These are phyloP conservation scores for Watsonalla cultraria DNA, from an alignment of 2,888 invertebrate genomes.

Conservation along the genomic window DNA sequence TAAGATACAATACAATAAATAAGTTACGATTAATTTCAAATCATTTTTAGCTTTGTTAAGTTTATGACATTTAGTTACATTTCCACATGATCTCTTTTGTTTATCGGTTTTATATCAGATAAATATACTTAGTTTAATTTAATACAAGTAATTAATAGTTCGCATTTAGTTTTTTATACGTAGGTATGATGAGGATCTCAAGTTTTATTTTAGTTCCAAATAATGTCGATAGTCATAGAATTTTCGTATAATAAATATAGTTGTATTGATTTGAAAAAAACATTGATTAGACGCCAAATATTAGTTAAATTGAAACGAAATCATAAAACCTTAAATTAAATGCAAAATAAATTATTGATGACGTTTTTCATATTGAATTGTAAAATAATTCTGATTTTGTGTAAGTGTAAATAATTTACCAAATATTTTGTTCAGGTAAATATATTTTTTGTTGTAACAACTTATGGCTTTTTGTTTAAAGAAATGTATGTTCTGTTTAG, in stretches of 20 bases:
- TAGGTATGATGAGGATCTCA: conserved; percentile 58
- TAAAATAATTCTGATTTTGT: conserved; percentile 33
- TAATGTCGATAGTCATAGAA: conserved; percentile 66
- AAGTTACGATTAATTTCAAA: conserved; percentile 15
- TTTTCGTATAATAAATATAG: conserved; percentile 26
- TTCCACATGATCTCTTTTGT: conserved; percentile 75
- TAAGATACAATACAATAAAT: conserved; percentile 3
- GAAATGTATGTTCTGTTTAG: conserved; percentile 43
- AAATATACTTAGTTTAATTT: conserved; percentile 63
- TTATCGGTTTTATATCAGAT: conserved; percentile 61
- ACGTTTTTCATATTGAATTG: conserved; percentile 28
- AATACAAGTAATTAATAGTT: conserved; percentile 38
- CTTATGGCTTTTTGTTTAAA: conserved; percentile 31
- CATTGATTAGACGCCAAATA: conserved; percentile 69
- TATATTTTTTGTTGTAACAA: conserved; percentile 43
- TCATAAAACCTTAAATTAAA: conserved; percentile 20
- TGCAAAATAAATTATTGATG: conserved; percentile 10
- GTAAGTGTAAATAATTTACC: conserved; percentile 39
- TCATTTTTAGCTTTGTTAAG: conserved; percentile 61
- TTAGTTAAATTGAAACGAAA: conserved; percentile 59
- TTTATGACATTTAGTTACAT: conserved; percentile 59
- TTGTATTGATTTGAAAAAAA: conserved; percentile 42
- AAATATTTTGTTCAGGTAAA: conserved; percentile 21
- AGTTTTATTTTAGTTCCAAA: conserved; percentile 71
- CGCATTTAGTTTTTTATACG: conserved; percentile 29